phyloP scores from a whole-genome alignment of 1,140 invertebrate genomes.

The Littorina saxatilis region DNA sequence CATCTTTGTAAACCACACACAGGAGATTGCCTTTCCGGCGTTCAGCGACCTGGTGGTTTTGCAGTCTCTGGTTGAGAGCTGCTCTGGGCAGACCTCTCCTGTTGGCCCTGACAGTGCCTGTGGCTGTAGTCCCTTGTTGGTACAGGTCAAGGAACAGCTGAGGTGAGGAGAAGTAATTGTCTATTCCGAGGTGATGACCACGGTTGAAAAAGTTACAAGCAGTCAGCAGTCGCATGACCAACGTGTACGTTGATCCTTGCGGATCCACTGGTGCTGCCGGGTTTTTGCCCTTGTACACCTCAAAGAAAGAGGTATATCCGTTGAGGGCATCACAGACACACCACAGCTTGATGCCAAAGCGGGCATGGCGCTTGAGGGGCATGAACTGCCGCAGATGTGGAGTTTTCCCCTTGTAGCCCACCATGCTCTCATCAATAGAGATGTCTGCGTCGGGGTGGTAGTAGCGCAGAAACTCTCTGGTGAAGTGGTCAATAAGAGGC shows the following conservation, averaged over 20 bases:
- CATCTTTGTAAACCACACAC: not conserved
- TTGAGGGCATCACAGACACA: not conserved
- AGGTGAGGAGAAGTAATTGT: not conserved
- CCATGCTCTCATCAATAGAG: no score
- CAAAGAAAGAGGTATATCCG: slow-evolving; percentile 9
- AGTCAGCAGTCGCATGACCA: not conserved
- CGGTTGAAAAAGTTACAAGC: not conserved
- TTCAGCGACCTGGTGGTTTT: not conserved
- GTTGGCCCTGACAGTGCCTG: not conserved
- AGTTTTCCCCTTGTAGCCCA: slow-evolving; percentile 7
- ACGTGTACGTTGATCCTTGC: not conserved
- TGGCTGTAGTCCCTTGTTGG: not conserved
- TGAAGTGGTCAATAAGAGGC: slow-evolving; percentile 18
- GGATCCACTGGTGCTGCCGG: not conserved
- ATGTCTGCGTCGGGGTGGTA: not conserved
- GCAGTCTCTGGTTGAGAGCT: not conserved
- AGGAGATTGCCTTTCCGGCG: no score
- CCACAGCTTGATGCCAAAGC: slow-evolving; percentile 15
- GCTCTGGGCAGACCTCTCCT: slow-evolving; percentile 10
- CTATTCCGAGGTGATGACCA: not conserved
- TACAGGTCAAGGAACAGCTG: not conserved
- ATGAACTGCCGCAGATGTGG: slow-evolving; percentile 21
- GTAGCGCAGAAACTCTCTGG: not conserved
- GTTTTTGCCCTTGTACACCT: slow-evolving; percentile 27
- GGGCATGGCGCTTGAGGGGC: slow-evolving; percentile 20